These are phyloP conservation scores for Phoxinus phoxinus DNA, from an alignment of 2,113 vertebrate species.

Conservation along the genomic window DNA sequence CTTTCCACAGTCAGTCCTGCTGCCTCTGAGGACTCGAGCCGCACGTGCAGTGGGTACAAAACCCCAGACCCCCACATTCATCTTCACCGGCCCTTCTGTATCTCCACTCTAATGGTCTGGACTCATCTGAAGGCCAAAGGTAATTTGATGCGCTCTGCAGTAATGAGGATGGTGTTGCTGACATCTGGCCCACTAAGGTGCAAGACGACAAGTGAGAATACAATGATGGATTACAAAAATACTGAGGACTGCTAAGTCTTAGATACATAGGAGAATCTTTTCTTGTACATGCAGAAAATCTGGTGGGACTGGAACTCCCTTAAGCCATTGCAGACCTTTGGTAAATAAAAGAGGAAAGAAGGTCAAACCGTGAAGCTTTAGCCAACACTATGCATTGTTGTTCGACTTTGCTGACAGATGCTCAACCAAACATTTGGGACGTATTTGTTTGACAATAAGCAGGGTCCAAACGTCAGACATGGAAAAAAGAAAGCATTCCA, in stretches of 20 bases:
- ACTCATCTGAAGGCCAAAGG: conserved; percentile 52
- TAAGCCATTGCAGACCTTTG: conserved; percentile 11
- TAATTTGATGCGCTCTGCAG: conserved; percentile 61
- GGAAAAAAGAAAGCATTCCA: background rate
- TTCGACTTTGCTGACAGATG: conserved; percentile 8
- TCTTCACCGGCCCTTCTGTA: background rate
- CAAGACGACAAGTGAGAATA: conserved; percentile 49
- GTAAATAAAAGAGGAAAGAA: background rate
- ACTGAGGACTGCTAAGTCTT: conserved; percentile 22
- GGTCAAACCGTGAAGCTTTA: conserved; percentile 27
- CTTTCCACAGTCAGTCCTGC: conserved; percentile 54
- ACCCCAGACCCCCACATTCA: conserved; percentile 42
- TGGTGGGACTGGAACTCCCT: conserved; percentile 1
- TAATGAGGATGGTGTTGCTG: conserved; percentile 61
- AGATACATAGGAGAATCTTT: background rate
- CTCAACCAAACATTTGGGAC: conserved; percentile 14
- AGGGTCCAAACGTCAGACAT: background rate
- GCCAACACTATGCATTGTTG: background rate
- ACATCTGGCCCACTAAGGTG: conserved; percentile 62
- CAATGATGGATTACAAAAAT: conserved; percentile 44
- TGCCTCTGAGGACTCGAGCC: conserved; percentile 58
- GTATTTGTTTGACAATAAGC: background rate
- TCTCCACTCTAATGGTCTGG: conserved; percentile 51
- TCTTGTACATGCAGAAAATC: background rate
- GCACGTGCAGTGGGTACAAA: conserved; percentile 58